Conservation (phyloP, 2,888 invertebrate genomes). For the Trachelus iudaicus region DNA sequence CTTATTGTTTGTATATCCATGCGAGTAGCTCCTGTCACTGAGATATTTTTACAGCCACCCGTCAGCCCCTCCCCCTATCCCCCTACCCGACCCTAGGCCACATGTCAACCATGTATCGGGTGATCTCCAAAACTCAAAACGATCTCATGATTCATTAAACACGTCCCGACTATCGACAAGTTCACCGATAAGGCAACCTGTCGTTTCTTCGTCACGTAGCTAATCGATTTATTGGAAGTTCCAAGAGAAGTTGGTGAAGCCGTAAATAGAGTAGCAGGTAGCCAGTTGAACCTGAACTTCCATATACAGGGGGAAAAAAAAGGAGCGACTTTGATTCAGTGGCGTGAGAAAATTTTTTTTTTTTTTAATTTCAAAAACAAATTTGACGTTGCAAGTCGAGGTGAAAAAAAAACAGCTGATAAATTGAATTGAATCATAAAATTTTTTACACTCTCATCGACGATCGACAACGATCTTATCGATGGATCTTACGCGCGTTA, state of each 20-base stretch:
- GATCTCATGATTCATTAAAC: background rate
- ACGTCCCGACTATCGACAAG: background rate
- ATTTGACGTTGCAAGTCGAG: background rate
- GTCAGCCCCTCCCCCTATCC: background rate
- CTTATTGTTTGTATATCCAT: constrained; percentile 1
- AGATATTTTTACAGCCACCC: background rate
- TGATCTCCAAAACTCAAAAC: background rate
- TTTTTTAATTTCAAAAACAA: background rate
- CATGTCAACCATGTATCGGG: background rate
- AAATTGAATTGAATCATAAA: background rate
- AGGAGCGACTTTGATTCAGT: background rate
- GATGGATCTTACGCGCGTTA: background rate
- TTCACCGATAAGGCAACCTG: constrained; percentile 1
- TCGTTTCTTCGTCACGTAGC: background rate
- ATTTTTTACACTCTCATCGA: background rate
- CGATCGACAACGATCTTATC: constrained; percentile 1
- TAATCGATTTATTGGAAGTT: background rate
- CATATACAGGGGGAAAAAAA: background rate
- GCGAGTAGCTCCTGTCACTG: constrained; percentile 1
- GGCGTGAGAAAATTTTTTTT: background rate
- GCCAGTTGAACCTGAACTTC: background rate
- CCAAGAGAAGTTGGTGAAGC: background rate
- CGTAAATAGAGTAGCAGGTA: background rate
- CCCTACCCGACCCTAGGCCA: background rate
- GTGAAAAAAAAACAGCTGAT: background rate